phyloP scores from a whole-genome alignment of 2,888 invertebrate genomes.

The Cordilura impudica region DNA sequence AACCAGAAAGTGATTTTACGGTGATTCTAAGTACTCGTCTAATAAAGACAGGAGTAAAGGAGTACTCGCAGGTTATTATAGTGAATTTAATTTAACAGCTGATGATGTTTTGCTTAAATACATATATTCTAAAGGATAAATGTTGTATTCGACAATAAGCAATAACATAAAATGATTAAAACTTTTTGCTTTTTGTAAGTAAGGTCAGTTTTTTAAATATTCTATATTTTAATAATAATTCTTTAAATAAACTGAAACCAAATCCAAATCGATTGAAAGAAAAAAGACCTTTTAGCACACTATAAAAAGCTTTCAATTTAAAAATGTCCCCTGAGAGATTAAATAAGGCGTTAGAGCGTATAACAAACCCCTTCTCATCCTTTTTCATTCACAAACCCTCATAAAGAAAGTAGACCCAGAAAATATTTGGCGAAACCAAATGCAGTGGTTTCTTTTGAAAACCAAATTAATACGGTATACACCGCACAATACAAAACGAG shows the following conservation, averaged over 20 bases:
- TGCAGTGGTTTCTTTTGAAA: constrained; percentile 73
- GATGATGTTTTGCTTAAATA: too few relatives aligned
- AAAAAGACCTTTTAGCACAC: constrained; percentile 44
- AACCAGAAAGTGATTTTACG: too few relatives aligned
- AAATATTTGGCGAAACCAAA: constrained; percentile 70
- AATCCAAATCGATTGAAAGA: constrained; percentile 41
- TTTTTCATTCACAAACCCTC: constrained; percentile 24
- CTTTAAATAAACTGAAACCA: constrained; percentile 6
- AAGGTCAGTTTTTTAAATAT: too few relatives aligned
- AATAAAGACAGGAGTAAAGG: too few relatives aligned
- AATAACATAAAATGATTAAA: too few relatives aligned
- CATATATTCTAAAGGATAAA: too few relatives aligned
- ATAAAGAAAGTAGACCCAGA: constrained; percentile 51
- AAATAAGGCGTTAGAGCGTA: constrained; percentile 76
- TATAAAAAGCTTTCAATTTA: constrained; percentile 61
- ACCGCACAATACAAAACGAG: constrained; percentile 61
- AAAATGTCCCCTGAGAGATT: constrained; percentile 73
- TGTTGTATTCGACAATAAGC: too few relatives aligned
- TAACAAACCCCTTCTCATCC: constrained; percentile 65
- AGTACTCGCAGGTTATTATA: too few relatives aligned
- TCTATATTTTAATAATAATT: too few relatives aligned
- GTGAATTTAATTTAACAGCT: too few relatives aligned
- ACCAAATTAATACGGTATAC: constrained; percentile 37
- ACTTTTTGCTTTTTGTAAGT: too few relatives aligned
- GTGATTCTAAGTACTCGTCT: too few relatives aligned